Base-by-base conservation (phyloP, 1,140 invertebrate genomes). In the Gryllus bimaculatus region DNA sequence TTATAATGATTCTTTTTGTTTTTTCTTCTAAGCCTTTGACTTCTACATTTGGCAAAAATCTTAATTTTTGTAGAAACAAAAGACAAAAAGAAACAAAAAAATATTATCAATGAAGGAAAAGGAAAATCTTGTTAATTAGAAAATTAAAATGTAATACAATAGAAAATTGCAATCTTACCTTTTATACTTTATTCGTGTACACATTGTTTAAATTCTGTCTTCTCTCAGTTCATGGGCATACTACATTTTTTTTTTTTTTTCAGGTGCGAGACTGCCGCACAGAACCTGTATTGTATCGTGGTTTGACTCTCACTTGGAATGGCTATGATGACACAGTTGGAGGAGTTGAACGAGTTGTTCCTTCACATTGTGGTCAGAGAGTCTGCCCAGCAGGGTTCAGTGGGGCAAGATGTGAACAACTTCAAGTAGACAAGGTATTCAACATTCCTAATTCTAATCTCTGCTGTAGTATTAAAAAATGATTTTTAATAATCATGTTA, bases 301-400 rank as follows among this genome's bases (percentile, higher is more conserved):
- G 94, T 13, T 86, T 98, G 0, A 89, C 96, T 2, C 86, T 98
- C 0, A 96, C 95, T 66, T 98, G 96, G 95, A 92, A 94, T 18
- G 96, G 96, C 49, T 98, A 97, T 84, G 96, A 98, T 84, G 91
- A 95, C 78, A 92, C 93, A 2, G 84, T 90, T 73, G 95, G 96
- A 74, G 95, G 95, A n/a, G 95, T 97, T 48, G 95, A 97, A 86
- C 89, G 95, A 83, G 91, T 94, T 73, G 94, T 96, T 8, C 95
- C 95, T n/a, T 96, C 95, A 0, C 90, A 94, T 80, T 97, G 96
- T 83, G 96, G 96, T 7, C 93, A 97, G 84, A 90, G 93, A 83
- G 90, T 93, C 26, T 97, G 95, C 84, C 91, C 93, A 15, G 92
- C 93, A 77, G 95, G 95, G 79, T 96, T 95, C 84, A 89, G 90